Evolutionary conservation across 1,140 invertebrate genomes (phyloP), one percentile per base, ranked within the genome.

Genomic region (Babylonia areolata): DNA sequence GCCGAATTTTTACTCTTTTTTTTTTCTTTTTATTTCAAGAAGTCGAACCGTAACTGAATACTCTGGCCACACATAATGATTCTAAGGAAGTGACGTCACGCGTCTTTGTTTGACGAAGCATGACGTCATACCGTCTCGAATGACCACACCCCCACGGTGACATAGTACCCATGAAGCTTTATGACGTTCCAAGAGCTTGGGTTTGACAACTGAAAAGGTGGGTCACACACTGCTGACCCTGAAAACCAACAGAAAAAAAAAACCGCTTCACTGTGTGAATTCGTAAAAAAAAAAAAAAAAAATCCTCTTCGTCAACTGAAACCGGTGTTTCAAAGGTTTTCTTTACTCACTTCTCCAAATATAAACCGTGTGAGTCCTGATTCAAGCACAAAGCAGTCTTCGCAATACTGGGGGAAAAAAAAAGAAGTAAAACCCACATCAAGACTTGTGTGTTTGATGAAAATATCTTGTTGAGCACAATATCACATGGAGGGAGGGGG

Each of bases 401-500:
- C n/a, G n/a, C n/a, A n/a, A n/a, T n/a, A n/a, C n/a, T n/a, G n/a
- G n/a, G n/a, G n/a, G n/a, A n/a, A 64, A 28, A 64, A 64, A 73
- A 9, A 73, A 77, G 33, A 31, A 77, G 17, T 5, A 20, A 77
- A 23, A 31, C 9, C n/a, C 9, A 39, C 6, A 37, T 37, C n/a
- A n/a, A 5, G 6, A 46, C 37, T 40, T 39, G 15, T 11, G 71
- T 40, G 37, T 77, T 37, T 17, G 35, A 37, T 77, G 35, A 37
- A 39, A 33, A 80, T 35, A 54, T 80, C 78, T 33, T 80, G 28
- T 80, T 80, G 78, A 80, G 78, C 78, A 80, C 78, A 80, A 54
- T 80, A 80, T 80, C 78, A 80, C 78, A 80, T 33, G 28, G 6
- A 23, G 28, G 20, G 20, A 51, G 9, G 46, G 46, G 46, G 46